Evolutionary conservation across 2,797 vertebrate species (phyloP).

Genomic region (Falco biarmicus): DNA sequence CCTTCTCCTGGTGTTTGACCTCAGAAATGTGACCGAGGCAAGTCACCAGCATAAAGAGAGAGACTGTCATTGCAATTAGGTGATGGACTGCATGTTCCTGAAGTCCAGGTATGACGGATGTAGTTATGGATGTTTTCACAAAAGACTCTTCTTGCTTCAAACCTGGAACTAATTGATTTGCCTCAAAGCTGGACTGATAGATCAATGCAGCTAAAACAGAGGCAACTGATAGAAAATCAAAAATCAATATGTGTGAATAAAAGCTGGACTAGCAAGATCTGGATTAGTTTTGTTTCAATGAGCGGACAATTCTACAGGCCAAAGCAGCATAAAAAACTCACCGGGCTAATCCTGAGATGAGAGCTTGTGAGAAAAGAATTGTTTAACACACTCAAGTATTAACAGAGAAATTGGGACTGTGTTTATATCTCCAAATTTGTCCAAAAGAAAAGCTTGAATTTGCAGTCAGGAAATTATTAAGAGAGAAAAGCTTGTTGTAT

Average conservation of each 20-base stretch:
- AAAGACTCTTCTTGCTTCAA: constrained; percentile 12
- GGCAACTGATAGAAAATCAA: background rate
- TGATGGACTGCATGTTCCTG: background rate
- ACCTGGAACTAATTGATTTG: background rate
- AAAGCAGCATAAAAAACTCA: background rate
- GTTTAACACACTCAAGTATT: background rate
- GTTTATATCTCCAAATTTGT: background rate
- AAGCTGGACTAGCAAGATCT: background rate
- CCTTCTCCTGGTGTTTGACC: constrained; percentile 1
- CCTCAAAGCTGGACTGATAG: background rate
- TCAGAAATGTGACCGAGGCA: constrained; percentile 14
- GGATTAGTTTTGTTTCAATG: background rate
- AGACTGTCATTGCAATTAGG: background rate
- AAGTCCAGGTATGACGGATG: background rate
- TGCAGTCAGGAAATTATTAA: background rate
- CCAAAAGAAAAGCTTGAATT: background rate
- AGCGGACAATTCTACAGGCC: background rate
- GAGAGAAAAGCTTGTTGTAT: background rate
- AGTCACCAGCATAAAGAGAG: background rate
- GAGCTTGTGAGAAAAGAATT: background rate
- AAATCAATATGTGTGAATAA: background rate
- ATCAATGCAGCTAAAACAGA: background rate
- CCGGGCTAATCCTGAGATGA: background rate
- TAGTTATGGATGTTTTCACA: background rate
- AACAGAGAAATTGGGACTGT: background rate